Base-by-base conservation (phyloP, 2,113 vertebrate genomes). In the Nothoprocta perdicaria region DNA sequence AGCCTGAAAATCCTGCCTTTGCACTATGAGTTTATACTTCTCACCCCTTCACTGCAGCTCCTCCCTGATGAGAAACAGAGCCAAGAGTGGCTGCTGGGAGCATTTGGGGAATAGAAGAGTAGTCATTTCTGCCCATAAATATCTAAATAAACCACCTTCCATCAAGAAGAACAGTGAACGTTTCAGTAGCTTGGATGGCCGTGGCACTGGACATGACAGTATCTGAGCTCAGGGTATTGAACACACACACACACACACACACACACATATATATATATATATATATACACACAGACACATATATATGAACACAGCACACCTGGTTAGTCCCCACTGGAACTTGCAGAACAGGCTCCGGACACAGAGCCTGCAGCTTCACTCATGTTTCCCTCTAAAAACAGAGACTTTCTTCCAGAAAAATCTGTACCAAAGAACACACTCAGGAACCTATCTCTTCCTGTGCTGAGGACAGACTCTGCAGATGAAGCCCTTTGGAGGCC, bases 271-370 rank as follows among this genome's bases (percentile, higher is more conserved):
- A n/a, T n/a, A n/a, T n/a, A n/a, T n/a, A n/a, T n/a, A n/a, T n/a
- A n/a, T n/a, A n/a, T n/a, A n/a, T n/a, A n/a, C n/a, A n/a, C n/a
- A n/a, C n/a, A n/a, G n/a, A n/a, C n/a, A n/a, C n/a, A n/a, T n/a
- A n/a, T n/a, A n/a, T n/a, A n/a, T n/a, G n/a, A n/a, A 66, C 10
- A 24, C 6, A 6, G 8, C 7, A 12, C 0, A 0, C 45, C 33
- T 22, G 13, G 8, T 19, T 78, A 62, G 14, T 1, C 86, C 45
- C 41, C 50, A 31, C 7, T 12, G 1, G 0, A 38, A 33, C 46
- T 77, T 66, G 31, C n/a, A 15, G 43, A 48, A 68, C 10, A 10
- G 14, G 29, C 14, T 68, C 41, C 23, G 76, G 57, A 75, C 18
- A 22, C 1, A 31, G 3, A 73, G 4, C 10, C 67, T 38, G 1